phyloP scores from a whole-genome alignment of 2,113 vertebrate genomes.

The Aptenodytes forsteri region DNA sequence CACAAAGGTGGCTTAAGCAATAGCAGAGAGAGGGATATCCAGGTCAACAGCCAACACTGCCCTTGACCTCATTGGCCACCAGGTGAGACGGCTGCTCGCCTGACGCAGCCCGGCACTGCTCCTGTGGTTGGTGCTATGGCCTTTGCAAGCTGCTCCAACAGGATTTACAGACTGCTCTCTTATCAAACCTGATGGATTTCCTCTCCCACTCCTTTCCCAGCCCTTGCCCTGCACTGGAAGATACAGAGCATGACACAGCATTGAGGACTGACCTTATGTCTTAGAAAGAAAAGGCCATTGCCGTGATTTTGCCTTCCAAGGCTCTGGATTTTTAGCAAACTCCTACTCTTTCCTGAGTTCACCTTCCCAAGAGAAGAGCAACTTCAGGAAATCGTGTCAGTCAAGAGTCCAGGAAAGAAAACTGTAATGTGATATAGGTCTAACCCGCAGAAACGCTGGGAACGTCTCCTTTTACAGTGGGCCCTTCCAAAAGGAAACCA shows the following conservation, averaged over 20 bases:
- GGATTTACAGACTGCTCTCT: slow-evolving; percentile 1
- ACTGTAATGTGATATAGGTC: neutral
- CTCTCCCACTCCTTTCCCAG: slow-evolving; percentile 44
- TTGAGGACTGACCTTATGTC: neutral
- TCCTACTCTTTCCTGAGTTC: slow-evolving; percentile 39
- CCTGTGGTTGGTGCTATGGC: neutral
- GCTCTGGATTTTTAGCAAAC: slow-evolving; percentile 36
- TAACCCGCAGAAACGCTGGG: neutral
- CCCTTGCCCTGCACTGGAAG: neutral
- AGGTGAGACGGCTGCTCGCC: neutral
- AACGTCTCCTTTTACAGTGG: neutral
- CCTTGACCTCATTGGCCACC: neutral
- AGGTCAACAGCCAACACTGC: neutral
- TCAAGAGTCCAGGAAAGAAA: slow-evolving; percentile 35
- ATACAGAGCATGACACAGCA: neutral
- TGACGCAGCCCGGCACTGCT: neutral
- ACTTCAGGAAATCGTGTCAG: neutral
- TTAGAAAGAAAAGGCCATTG: neutral
- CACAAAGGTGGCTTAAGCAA: neutral
- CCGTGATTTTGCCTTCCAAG: neutral
- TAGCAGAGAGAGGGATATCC: neutral
- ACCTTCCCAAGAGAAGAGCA: neutral
- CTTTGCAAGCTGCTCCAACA: slow-evolving; percentile 2
- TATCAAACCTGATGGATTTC: slow-evolving; percentile 2
- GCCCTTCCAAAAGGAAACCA: slow-evolving; percentile 41